These are phyloP conservation scores for Tenebrosternarchus preto DNA, from an alignment of 2,113 vertebrate genomes.

Conservation along the genomic window DNA sequence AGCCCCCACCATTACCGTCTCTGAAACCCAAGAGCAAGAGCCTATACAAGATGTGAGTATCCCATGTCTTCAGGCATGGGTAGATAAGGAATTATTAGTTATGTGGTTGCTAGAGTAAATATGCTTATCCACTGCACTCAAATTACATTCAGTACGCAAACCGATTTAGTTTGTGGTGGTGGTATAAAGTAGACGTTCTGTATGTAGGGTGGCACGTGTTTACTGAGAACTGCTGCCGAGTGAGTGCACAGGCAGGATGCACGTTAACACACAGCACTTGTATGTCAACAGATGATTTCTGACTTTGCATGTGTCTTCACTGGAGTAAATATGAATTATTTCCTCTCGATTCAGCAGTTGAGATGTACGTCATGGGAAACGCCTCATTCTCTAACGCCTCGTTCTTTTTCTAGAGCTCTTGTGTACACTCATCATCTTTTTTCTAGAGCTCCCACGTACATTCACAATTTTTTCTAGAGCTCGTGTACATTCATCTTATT, in stretches of 20 bases:
- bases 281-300: not conserved
- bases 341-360: not conserved
- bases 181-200: too few species aligned
- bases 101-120: not conserved
- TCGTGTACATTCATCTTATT: not conserved
- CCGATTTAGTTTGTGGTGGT: too few species aligned
- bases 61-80: not conserved
- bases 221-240: too few species aligned
- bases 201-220: too few species aligned
- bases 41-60: slow-evolving; percentile 61
- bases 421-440: not conserved
- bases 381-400: not conserved
- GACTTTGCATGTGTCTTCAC: not conserved
- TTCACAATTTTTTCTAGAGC: not conserved
- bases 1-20: slow-evolving; percentile 50
- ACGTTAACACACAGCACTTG: not conserved
- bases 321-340: not conserved
- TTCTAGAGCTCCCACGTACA: not conserved
- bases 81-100: not conserved
- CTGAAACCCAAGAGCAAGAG: slow-evolving; percentile 38
- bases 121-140: too few species aligned
- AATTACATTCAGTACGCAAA: too few species aligned
- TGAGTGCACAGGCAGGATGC: not conserved
- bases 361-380: not conserved
- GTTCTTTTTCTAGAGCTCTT: not conserved